Evolutionary conservation across 1,140 invertebrate genomes (phyloP).

Genomic region (Dryas iulia): DNA sequence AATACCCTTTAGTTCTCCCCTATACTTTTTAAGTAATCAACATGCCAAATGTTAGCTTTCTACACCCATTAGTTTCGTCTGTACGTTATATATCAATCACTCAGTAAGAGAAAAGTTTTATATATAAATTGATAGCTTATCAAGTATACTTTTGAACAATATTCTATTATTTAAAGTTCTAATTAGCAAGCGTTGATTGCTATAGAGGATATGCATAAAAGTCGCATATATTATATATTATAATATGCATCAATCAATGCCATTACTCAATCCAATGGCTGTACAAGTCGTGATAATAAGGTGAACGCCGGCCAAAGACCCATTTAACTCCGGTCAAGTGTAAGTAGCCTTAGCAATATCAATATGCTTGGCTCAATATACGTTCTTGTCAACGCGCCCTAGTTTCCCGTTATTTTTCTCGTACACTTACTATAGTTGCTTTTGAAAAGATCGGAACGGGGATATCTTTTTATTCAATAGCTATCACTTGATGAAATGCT

Average conservation of each 20-base stretch:
- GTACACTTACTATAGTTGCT: slow-evolving; percentile 27
- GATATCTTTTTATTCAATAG: slow-evolving; percentile 24
- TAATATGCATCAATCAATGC: slow-evolving; percentile 19
- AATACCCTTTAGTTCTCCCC: too few relatives aligned
- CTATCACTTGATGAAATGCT: slow-evolving; percentile 23
- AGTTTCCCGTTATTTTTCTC: slow-evolving; percentile 33
- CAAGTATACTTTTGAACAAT: too few relatives aligned
- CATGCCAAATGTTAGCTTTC: too few relatives aligned
- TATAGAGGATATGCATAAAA: not conserved
- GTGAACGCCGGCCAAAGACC: slow-evolving; percentile 46
- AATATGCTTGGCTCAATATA: slow-evolving; percentile 45
- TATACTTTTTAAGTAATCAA: too few relatives aligned
- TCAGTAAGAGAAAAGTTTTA: too few relatives aligned
- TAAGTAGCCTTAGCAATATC: slow-evolving; percentile 39
- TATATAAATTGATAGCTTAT: too few relatives aligned
- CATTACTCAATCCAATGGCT: slow-evolving; percentile 8
- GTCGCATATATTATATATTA: not conserved
- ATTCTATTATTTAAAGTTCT: not conserved
- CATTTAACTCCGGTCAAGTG: slow-evolving; percentile 44
- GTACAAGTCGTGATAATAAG: slow-evolving; percentile 35
- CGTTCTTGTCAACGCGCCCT: slow-evolving; percentile 30
- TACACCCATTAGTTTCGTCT: too few relatives aligned
- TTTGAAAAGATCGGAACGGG: slow-evolving; percentile 25
- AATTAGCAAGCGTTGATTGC: not conserved
- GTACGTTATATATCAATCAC: too few relatives aligned